Conservation (phyloP, 92 coral and sea anemone species). For the Parazoanthus swiftii region DNA sequence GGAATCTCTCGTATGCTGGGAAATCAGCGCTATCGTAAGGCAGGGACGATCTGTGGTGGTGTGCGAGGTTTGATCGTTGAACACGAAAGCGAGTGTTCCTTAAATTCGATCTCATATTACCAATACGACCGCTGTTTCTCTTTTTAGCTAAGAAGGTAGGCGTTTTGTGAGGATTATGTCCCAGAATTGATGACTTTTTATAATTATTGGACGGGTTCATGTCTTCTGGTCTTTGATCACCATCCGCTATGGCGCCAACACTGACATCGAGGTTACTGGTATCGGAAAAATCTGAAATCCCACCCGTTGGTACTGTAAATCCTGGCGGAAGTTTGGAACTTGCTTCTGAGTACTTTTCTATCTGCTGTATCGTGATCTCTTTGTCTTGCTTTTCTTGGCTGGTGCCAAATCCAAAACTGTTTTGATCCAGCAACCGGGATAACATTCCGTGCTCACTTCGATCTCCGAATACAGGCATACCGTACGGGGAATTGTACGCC, state of each 20-base stretch:
- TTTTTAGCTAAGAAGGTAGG: neutral
- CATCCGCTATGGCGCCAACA: neutral
- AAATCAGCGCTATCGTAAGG: neutral
- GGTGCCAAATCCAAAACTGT: constrained; percentile 18
- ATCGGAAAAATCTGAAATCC: constrained; percentile 14
- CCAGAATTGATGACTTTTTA: constrained; percentile 21
- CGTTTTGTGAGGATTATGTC: neutral
- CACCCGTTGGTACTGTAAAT: constrained; percentile 1
- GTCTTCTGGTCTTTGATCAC: constrained; percentile 11
- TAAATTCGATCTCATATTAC: neutral
- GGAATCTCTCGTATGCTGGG: constrained; percentile 4
- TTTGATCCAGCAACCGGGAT: constrained; percentile 32
- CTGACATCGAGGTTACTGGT: constrained; percentile 23
- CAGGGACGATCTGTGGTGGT: neutral
- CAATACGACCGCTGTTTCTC: neutral
- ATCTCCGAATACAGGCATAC: neutral
- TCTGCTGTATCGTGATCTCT: constrained; percentile 19
- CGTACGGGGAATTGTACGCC: neutral
- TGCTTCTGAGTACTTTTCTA: constrained; percentile 24
- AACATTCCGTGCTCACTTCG: constrained; percentile 26
- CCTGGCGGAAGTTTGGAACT: constrained; percentile 34
- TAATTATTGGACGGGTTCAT: neutral
- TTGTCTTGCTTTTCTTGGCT: constrained; percentile 30
- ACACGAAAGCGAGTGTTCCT: neutral
- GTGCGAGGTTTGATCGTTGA: neutral